Evolutionary conservation across 2,888 invertebrate genomes (phyloP), one percentile per base, ranked within the genome.

Genomic region (Ormyrus labotus): DNA sequence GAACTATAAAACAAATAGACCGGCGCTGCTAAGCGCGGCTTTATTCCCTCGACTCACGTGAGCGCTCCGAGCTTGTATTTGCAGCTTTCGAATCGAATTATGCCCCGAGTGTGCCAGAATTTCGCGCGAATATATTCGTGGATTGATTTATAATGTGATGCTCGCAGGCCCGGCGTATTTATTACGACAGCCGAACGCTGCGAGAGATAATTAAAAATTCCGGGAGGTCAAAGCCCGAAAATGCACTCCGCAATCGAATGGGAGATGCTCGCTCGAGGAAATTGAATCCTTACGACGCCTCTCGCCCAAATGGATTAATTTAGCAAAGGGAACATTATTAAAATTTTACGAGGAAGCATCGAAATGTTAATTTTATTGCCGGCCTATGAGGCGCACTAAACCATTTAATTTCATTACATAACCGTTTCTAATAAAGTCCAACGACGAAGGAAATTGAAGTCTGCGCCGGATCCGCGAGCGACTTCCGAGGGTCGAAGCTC

Each of bases 401-500:
- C 53, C 51, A 61, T 72, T 72, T 60, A 78, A 78, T 78, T 72
- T 78, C 47, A 78, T 67, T 58, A 48, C 19, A 58, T 9, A 68
- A 68, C 60, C 60, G 61, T 61, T 72, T 68, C 48, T 72, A 68
- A 72, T 72, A 74, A 79, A 69, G 64, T 53, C 51, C 51, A 53
- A 69, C 69, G 79, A 74, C 19, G 51, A 79, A 79, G 74, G 51
- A 79, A 74, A 79, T 74, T 64, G 74, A 79, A 74, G 63, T 64
- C 58, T 67, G 51, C 67, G 60, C 13, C 57, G 74, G 53, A 68
- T 64, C 58, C 73, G 83, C 84, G 87, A 84, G 84, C 84, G 86
- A 85, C 85, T 85, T 84, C 81, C 82, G 80, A 83, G 85, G 80
- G 84, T 81, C 84, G 81, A 83, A 83, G 83, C 34, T 34, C 34